These are phyloP conservation scores for Atta texana DNA, from an alignment of 1,140 invertebrate species.

Conservation along the genomic window DNA sequence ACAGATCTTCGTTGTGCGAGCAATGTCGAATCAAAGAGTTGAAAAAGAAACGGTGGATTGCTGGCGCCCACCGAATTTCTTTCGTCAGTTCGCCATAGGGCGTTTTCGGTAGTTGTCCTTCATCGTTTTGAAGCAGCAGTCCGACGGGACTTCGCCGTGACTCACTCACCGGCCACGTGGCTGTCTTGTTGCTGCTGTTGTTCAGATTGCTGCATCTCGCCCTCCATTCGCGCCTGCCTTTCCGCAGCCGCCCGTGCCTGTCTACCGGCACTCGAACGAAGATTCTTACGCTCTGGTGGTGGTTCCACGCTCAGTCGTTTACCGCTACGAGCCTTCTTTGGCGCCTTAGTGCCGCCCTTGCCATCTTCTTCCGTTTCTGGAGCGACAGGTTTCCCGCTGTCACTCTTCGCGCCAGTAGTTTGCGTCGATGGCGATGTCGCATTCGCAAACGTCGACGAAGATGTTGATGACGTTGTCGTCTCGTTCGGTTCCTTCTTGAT, in stretches of 20 bases:
- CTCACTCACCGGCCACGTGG: slow-evolving; percentile 80
- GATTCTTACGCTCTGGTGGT: slow-evolving; percentile 84
- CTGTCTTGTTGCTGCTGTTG: slow-evolving; percentile 77
- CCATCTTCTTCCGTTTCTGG: slow-evolving; percentile 80
- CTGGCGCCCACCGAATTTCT: slow-evolving; percentile 34
- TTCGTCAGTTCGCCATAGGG: not conserved
- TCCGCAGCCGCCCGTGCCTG: slow-evolving; percentile 85
- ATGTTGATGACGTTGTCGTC: slow-evolving; percentile 15
- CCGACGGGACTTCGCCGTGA: slow-evolving; percentile 12
- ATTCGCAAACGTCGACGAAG: slow-evolving; percentile 30
- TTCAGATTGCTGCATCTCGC: slow-evolving; percentile 80
- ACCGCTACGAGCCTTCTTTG: slow-evolving; percentile 82
- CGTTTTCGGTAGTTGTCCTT: not conserved
- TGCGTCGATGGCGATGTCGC: slow-evolving; percentile 54
- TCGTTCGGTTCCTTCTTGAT: slow-evolving; percentile 66
- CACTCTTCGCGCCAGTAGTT: slow-evolving; percentile 44
- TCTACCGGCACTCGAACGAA: slow-evolving; percentile 85
- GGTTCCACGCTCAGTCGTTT: slow-evolving; percentile 83
- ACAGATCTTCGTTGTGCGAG: slow-evolving; percentile 70
- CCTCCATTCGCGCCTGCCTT: slow-evolving; percentile 83
- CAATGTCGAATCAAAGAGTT: slow-evolving; percentile 61
- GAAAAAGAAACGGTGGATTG: slow-evolving; percentile 1
- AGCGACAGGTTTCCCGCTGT: slow-evolving; percentile 56
- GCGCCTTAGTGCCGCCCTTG: slow-evolving; percentile 77
- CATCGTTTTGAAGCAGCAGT: not conserved